Conservation (phyloP, 2,797 vertebrate genomes). For the Danio tinwini region DNA sequence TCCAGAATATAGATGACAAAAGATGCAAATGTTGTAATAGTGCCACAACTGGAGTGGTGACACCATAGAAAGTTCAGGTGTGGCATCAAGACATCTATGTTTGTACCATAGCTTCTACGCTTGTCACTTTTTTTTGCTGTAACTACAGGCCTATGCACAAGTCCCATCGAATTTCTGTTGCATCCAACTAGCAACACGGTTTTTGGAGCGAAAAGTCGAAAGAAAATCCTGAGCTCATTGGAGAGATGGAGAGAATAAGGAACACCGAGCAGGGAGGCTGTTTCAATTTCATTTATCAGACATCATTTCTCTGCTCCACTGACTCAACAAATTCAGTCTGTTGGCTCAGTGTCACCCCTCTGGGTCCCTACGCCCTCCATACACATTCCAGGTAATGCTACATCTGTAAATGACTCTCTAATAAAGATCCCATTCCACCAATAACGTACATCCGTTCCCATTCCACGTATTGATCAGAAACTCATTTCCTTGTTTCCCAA, state of each 20-base stretch:
- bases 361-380: slow-evolving; percentile 27
- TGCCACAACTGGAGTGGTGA: not conserved
- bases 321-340: slow-evolving; percentile 57
- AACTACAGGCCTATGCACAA: slow-evolving; percentile 24
- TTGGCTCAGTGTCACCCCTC: slow-evolving; percentile 40
- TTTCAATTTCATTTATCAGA: slow-evolving; percentile 63
- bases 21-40: not conserved
- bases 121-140: slow-evolving; percentile 6
- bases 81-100: slow-evolving; percentile 12
- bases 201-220: slow-evolving; percentile 40
- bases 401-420: slow-evolving; percentile 43
- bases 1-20: not conserved
- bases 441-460: not conserved
- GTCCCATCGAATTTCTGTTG: slow-evolving; percentile 16
- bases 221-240: slow-evolving; percentile 43
- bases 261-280: slow-evolving; percentile 46
- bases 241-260: slow-evolving; percentile 39
- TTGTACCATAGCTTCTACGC: slow-evolving; percentile 17
- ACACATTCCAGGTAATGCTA: not conserved
- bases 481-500: slow-evolving; percentile 14
- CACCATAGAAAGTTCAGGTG: not conserved
- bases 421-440: slow-evolving; percentile 38
- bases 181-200: slow-evolving; percentile 11
- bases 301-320: slow-evolving; percentile 62
- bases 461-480: slow-evolving; percentile 2